Percentiles rank a stretch among this genome's conserved stretches.
Evolutionary conservation across 1,140 invertebrate genomes (phyloP).

Genomic region (Pogonus chalceus): DNA sequence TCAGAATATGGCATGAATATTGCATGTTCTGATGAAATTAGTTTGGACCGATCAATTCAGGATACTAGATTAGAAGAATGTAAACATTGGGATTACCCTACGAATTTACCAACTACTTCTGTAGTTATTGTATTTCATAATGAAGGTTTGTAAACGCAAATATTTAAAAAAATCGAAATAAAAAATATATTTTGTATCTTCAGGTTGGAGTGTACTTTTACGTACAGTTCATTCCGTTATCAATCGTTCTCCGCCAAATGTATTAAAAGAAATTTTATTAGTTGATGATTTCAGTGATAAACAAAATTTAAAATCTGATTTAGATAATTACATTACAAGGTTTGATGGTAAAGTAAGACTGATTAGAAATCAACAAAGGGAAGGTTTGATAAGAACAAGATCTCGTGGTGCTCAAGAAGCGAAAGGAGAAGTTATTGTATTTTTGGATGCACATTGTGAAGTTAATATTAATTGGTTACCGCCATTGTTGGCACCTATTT

Average conservation of each 20-base stretch:
- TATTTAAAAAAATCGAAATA: too few species aligned
- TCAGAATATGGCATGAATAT: conserved; percentile 95
- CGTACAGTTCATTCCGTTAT: conserved; percentile 95
- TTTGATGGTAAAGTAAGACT: conserved; percentile 84
- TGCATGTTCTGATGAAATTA: conserved; percentile 90
- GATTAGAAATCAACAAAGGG: conserved; percentile 74
- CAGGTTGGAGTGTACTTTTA: conserved; percentile 85
- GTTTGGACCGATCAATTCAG: conserved; percentile 35
- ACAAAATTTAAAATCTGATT: conserved; percentile 76
- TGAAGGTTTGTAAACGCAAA: too few species aligned
- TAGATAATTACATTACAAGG: conserved; percentile 82
- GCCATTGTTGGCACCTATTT: conserved; percentile 88
- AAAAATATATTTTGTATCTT: too few species aligned
- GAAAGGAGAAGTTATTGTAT: conserved; percentile 92
- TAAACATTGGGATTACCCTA: conserved; percentile 93
- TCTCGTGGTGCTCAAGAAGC: conserved; percentile 90
- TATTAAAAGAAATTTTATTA: conserved; percentile 91
- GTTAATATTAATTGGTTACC: conserved; percentile 95
- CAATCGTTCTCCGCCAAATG: conserved; percentile 78
- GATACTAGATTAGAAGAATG: conserved; percentile 86
- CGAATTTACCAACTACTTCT: conserved; percentile 77
- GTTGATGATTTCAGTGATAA: conserved; percentile 98
- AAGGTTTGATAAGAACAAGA: conserved; percentile 85
- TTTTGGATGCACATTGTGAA: conserved; percentile 90
- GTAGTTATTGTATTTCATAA: conserved; percentile 99